phyloP scores from a whole-genome alignment of 2,888 invertebrate genomes.

The Stenodema calcarata region DNA sequence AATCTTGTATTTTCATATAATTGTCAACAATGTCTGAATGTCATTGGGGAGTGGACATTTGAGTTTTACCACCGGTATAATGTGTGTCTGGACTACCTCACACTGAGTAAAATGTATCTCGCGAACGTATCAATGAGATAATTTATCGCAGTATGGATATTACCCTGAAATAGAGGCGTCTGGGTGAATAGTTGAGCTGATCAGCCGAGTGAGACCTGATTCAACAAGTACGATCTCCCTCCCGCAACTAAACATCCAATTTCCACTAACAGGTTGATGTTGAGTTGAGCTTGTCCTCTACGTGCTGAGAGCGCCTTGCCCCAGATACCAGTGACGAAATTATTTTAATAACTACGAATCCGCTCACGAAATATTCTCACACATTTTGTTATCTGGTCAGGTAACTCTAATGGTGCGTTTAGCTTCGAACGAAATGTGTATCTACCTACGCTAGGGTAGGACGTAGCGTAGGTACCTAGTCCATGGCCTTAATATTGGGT shows the following conservation, averaged over 20 bases:
- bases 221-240: neutral
- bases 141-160: neutral
- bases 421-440: no score
- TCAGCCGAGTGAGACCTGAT: neutral
- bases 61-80: no score
- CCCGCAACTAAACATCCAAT: neutral
- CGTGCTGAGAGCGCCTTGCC: neutral
- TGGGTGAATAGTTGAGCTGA: neutral
- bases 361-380: neutral
- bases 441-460: no score
- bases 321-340: neutral
- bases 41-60: no score
- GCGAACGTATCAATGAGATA: neutral
- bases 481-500: no score
- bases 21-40: no score
- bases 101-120: neutral
- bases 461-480: no score
- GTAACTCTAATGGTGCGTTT: no score
- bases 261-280: neutral
- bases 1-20: no score
- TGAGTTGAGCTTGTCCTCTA: neutral
- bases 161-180: neutral
- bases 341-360: neutral
- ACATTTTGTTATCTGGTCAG: no score
- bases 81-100: neutral